phyloP scores from a whole-genome alignment of 2,888 invertebrate genomes.

The Tethea ocularis region DNA sequence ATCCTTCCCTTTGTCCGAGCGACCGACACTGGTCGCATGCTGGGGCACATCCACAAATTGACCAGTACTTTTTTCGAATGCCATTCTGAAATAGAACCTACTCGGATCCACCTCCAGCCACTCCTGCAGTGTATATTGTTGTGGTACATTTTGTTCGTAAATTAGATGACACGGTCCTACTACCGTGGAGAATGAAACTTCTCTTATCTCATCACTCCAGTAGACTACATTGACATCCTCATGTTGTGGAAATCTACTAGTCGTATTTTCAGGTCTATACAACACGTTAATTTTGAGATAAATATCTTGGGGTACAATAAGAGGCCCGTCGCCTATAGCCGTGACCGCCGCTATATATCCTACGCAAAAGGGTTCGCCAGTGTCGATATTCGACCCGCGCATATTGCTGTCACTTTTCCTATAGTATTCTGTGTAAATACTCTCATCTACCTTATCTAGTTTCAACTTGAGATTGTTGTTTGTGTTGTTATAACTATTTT shows the following conservation, averaged over 20 bases:
- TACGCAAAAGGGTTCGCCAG: slow-evolving; percentile 90
- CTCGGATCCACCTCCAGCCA: slow-evolving; percentile 87
- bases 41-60: slow-evolving; percentile 85
- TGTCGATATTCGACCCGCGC: slow-evolving; percentile 88
- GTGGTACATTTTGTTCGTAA: slow-evolving; percentile 85
- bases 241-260: slow-evolving; percentile 83
- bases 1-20: slow-evolving; percentile 85
- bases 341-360: slow-evolving; percentile 87
- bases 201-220: slow-evolving; percentile 89
- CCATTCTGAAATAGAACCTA: slow-evolving; percentile 89
- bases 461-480: slow-evolving; percentile 51
- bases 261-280: slow-evolving; percentile 90
- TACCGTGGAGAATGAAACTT: slow-evolving; percentile 84
- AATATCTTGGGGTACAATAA: slow-evolving; percentile 84
- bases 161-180: slow-evolving; percentile 88
- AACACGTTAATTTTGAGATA: slow-evolving; percentile 87
- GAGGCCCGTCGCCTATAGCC: slow-evolving; percentile 76
- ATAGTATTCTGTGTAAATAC: slow-evolving; percentile 91
- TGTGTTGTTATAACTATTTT: slow-evolving; percentile 51
- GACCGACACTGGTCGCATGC: slow-evolving; percentile 83
- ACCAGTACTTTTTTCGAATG: slow-evolving; percentile 84
- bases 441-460: slow-evolving; percentile 85
- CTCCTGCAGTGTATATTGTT: slow-evolving; percentile 76
- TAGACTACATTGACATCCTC: slow-evolving; percentile 89
- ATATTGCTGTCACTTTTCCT: slow-evolving; percentile 88